Evolutionary conservation across 2,797 vertebrate species (phyloP).

Genomic region (Pseudotriccus pelzelni): DNA sequence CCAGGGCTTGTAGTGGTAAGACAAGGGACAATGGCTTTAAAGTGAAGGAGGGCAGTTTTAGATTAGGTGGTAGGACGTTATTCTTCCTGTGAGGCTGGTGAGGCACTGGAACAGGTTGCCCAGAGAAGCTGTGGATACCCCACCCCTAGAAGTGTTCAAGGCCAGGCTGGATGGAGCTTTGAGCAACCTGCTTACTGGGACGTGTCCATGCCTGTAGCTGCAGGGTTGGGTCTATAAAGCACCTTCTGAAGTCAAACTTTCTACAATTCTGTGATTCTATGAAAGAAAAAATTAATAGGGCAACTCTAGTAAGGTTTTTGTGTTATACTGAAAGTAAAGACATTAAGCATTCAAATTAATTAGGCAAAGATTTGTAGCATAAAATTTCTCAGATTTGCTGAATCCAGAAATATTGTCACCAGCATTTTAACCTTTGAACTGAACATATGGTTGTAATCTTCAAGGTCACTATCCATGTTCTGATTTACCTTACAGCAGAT

Average conservation of each 20-base stretch:
- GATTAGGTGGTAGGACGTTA: not conserved
- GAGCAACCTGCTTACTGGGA: not conserved
- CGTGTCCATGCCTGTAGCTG: no score
- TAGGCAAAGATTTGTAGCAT: not conserved
- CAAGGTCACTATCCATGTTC: not conserved
- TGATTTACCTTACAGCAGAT: not conserved
- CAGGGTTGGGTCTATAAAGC: accelerated
- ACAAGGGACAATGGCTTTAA: not conserved
- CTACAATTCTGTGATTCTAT: not conserved
- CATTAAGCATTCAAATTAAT: not conserved
- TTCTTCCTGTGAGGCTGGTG: not conserved
- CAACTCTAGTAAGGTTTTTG: not conserved
- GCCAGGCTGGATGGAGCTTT: not conserved
- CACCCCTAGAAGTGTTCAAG: not conserved
- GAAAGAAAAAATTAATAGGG: not conserved
- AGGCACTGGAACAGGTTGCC: not conserved
- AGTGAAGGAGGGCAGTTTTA: not conserved
- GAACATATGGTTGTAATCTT: not conserved
- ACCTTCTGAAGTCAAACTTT: not conserved
- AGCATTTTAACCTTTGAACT: not conserved
- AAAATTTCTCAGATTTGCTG: not conserved
- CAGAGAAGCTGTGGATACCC: not conserved
- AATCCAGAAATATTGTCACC: not conserved
- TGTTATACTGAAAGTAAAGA: not conserved
- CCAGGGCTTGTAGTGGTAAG: not conserved